Percentiles rank a stretch among this genome's conserved stretches.
Evolutionary conservation across 2,797 vertebrate species (phyloP).

Genomic region (Remorina albescens): DNA sequence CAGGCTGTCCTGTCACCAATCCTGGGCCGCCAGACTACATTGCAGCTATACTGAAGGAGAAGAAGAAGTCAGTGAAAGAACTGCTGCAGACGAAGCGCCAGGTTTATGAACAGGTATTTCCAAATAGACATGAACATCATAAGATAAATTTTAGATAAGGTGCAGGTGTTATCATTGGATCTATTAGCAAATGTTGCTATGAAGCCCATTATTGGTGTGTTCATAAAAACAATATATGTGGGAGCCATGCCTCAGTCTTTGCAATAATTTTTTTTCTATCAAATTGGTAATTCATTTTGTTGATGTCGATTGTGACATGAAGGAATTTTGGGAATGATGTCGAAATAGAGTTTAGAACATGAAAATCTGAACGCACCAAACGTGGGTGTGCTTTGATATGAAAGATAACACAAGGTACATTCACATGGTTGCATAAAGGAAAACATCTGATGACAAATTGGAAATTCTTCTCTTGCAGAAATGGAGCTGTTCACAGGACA

Average conservation of each 20-base stretch:
- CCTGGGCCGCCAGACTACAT: neutral
- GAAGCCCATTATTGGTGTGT: neutral
- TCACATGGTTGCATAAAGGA: neutral
- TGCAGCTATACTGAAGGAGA: neutral
- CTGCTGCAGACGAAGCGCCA: conserved; percentile 56
- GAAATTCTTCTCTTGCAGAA: conserved; percentile 37
- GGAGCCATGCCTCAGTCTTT: no score
- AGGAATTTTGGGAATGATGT: neutral
- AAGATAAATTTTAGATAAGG: neutral
- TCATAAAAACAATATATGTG: neutral
- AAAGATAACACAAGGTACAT: neutral
- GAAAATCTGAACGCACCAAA: no score
- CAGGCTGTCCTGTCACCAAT: conserved; percentile 11
- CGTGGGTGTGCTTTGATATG: conserved; percentile 2
- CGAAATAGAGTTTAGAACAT: neutral
- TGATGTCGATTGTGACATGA: neutral
- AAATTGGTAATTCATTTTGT: neutral
- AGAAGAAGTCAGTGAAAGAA: conserved; percentile 63
- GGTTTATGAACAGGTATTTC: conserved; percentile 21
- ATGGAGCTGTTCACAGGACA: neutral
- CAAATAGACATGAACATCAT: neutral
- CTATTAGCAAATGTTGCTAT: neutral
- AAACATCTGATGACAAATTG: neutral
- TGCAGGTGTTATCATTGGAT: neutral
- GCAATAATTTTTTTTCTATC: neutral